Percentiles rank a stretch among this genome's conserved stretches.
phyloP scores from a whole-genome alignment of 1,140 invertebrate genomes.

The Drosophila mayri region DNA sequence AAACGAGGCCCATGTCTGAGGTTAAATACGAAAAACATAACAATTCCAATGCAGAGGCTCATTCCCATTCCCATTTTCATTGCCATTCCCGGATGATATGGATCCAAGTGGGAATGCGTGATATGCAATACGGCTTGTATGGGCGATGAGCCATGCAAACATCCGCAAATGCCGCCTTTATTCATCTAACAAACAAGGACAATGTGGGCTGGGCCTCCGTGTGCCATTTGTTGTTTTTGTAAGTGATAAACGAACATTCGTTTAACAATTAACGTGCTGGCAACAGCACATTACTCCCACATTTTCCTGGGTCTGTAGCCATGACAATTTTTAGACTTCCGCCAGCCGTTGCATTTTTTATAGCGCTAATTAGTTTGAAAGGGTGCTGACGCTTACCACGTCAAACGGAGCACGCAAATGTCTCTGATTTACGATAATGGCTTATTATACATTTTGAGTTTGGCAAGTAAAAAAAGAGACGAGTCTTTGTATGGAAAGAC shows the following conservation, averaged over 20 bases:
- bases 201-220: conserved; percentile 64
- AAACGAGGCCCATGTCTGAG: conserved; percentile 81
- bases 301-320: conserved; percentile 36
- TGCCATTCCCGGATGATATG: conserved; percentile 46
- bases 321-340: conserved; percentile 26
- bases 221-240: conserved; percentile 28
- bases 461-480: conserved; percentile 3
- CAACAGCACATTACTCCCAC: conserved; percentile 47
- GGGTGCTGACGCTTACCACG: conserved; percentile 24
- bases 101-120: conserved; percentile 45
- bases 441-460: conserved; percentile 44
- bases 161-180: conserved; percentile 57
- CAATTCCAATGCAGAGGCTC: conserved; percentile 51
- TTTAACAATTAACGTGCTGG: conserved; percentile 76
- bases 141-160: conserved; percentile 23
- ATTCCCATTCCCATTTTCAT: conserved; percentile 24
- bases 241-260: conserved; percentile 78
- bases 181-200: conserved; percentile 74
- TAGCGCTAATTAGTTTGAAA: conserved; percentile 57
- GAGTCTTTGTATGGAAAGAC: too few species aligned
- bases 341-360: conserved; percentile 56
- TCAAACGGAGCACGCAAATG: conserved; percentile 15
- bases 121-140: conserved; percentile 43
- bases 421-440: conserved; percentile 66
- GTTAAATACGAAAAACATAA: conserved; percentile 82